These are phyloP conservation scores for Pseudomyrmex cubaensis DNA, from an alignment of 1,140 invertebrate species.

Conservation along the genomic window DNA sequence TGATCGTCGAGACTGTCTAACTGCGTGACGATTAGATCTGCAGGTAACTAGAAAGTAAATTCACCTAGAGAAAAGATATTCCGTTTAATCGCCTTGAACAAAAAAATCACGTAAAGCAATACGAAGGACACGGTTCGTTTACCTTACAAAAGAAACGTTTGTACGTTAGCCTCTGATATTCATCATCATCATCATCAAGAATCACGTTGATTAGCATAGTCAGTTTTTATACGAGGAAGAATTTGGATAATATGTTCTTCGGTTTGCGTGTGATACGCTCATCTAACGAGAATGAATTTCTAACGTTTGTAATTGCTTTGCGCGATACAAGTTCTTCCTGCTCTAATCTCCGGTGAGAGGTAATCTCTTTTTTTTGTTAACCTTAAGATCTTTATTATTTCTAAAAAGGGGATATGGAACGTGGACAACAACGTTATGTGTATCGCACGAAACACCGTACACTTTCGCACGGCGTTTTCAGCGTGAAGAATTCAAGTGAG, in stretches of 20 bases:
- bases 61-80: background rate
- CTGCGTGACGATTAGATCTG: background rate
- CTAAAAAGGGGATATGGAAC: slow-evolving; percentile 46
- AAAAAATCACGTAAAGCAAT: background rate
- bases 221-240: slow-evolving; percentile 12
- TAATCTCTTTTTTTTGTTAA: slow-evolving; percentile 23
- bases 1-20: background rate
- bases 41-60: too few species aligned
- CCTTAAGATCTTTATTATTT: slow-evolving; percentile 55
- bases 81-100: slow-evolving; percentile 15
- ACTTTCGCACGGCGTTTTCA: slow-evolving; percentile 30
- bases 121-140: background rate
- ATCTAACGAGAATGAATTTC: slow-evolving; percentile 58
- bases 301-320: slow-evolving; percentile 47
- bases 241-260: slow-evolving; percentile 18
- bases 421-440: background rate
- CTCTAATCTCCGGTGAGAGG: background rate
- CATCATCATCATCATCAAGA: background rate
- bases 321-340: slow-evolving; percentile 38
- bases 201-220: background rate
- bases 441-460: background rate
- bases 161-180: background rate
- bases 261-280: background rate
- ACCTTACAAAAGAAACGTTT: background rate
- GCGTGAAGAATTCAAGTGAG: slow-evolving; percentile 10